Base-by-base conservation (phyloP, 2,797 vertebrate species). In the Enteromius thamalakanensis region DNA sequence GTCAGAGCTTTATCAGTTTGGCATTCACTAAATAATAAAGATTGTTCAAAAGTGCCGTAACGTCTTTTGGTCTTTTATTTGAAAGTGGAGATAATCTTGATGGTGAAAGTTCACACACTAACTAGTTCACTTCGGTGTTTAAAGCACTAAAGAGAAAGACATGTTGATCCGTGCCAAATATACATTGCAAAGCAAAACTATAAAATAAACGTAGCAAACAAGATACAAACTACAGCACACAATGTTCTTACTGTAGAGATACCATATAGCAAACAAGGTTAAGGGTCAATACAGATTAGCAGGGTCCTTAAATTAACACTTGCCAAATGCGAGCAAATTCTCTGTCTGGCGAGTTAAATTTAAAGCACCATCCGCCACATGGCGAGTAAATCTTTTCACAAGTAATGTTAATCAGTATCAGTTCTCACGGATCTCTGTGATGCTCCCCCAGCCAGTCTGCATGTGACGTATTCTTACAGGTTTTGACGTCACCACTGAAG, bases 181-280 rank as follows among this genome's bases (percentile, higher is more conserved):
- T 15, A 32, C 32, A 21, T 67, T 21, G 21, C 32, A 10, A 21
- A 34, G 7, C 29, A 19, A 3, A 29, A 62, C 34, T 65, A 17
- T 64, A 3, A 64, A 32, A 58, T 29, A 17, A 64, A 64, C 1
- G 7, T 34, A 34, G 15, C 14, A 14, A 60, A 60, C 1, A 23
- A 26, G n/a, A 32, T 60, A 60, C n/a, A 58, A 26, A 60, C 55
- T 60, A 14, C 37, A 70, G 40, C 14, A 70, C 37, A 45, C 6
- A 70, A 70, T 45, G n/a, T 23, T 42, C 21, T 67, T 34, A 67
- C 64, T 67, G 32, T 69, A 69, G 37, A 69, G 37, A 69, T n/a
- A 45, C 12, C 0, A 6, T 23, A 69, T 45, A 69, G 37, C 21
- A 42, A 69, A 23, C 40, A 42, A 23, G 67, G 21, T 6, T 23